Base-by-base conservation (phyloP, 1,140 invertebrate genomes). In the Tetragonula clypearis region DNA sequence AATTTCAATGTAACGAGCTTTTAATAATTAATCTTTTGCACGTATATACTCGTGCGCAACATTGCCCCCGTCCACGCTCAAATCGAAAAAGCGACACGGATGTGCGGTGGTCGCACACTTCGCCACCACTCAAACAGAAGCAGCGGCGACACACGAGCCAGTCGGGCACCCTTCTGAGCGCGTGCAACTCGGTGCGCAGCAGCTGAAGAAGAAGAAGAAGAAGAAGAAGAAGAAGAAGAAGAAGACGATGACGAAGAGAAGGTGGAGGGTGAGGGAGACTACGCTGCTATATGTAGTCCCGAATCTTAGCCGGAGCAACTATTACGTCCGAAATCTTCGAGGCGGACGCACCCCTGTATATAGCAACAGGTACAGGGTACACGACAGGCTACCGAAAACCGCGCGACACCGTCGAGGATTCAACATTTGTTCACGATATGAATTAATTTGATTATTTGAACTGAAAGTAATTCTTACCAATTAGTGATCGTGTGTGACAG, bases 281-380 rank as follows among this genome's bases (percentile, higher is more conserved):
- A 91, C 85, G 88, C 84, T 93, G 87, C 94, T 95, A 95, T 95
- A 95, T 95, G 94, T 95, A 95, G 94, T 92, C 92, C 93, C 91
- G 93, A 93, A 93, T 92, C 90, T 92, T 92, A 92, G 93, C 89
- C 92, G 91, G 91, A 92, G 92, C 93, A 94, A 94, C 92, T 93
- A 94, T 92, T 95, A 90, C 92, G 94, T 91, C 90, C 93, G 91
- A 93, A 92, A 92, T 91, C 87, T 86, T 91, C 93, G 90, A 92
- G 89, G 89, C 92, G 93, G 86, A 91, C 90, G 90, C 92, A 91
- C 90, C 90, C 89, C 87, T 88, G 80, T 86, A 65, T 60, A 74
- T 65, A 23, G 41, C 75, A 58, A 77, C 79, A 66, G 23, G 68
- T 76, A 65, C 21, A 56, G 79, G 55, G 41, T 60, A 82, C 62